Percentiles rank a stretch among this genome's conserved stretches.
Conservation (phyloP, 2,797 vertebrate genomes). For the Huso huso region DNA sequence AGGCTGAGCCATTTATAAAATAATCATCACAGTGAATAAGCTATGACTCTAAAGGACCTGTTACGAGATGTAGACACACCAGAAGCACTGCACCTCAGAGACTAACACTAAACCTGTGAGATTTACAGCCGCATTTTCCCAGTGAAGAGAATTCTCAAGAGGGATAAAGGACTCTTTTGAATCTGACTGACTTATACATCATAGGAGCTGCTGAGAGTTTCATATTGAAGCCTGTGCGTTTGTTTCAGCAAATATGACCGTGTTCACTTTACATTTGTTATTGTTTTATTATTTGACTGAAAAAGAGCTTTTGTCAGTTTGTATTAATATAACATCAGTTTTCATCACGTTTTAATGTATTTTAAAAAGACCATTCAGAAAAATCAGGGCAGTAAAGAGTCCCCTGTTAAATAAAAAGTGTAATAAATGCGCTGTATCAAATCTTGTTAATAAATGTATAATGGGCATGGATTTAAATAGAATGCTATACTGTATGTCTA, state of each 20-base stretch:
- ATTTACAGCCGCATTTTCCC: conserved; percentile 16
- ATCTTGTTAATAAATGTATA: no score
- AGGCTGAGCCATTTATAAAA: neutral
- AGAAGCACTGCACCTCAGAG: conserved; percentile 24
- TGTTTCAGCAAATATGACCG: conserved; percentile 1
- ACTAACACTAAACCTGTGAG: conserved; percentile 14
- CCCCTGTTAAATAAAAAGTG: no score
- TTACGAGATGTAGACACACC: neutral
- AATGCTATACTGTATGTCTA: no score
- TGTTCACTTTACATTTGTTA: neutral
- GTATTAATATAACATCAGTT: no score
- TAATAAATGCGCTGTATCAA: no score
- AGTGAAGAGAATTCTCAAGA: conserved; percentile 16
- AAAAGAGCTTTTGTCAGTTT: no score
- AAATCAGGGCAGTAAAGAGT: no score
- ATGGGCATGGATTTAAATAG: no score
- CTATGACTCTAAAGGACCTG: conserved; percentile 1
- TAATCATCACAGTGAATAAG: conserved; percentile 16
- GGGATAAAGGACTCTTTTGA: conserved; percentile 11
- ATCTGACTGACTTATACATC: conserved; percentile 10
- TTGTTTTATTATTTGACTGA: no score
- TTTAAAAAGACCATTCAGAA: no score
- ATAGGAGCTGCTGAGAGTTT: conserved; percentile 3
- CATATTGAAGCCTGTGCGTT: neutral
- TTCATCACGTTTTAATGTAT: no score